These are phyloP conservation scores for Bombyx huttoni DNA, from an alignment of 2,888 invertebrate genomes.

Conservation along the genomic window DNA sequence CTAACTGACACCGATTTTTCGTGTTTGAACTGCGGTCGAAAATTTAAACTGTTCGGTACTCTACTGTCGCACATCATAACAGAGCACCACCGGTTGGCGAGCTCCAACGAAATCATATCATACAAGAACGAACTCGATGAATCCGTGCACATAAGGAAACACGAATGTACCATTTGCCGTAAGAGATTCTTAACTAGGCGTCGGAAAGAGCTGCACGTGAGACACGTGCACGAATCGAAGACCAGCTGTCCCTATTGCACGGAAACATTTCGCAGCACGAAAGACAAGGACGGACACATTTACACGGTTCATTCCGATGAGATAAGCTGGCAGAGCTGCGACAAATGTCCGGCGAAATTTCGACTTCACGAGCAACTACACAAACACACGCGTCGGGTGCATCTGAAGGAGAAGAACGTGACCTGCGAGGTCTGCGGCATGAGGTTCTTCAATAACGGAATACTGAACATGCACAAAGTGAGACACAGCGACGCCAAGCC, in stretches of 20 bases:
- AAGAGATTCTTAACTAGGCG: constrained; percentile 5
- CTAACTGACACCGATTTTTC: constrained; percentile 8
- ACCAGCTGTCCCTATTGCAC: constrained; percentile 8
- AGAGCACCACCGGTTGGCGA: background rate
- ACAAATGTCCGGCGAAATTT: constrained; percentile 5
- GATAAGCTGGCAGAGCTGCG: constrained; percentile 8
- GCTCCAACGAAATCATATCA: background rate
- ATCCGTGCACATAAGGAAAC: background rate
- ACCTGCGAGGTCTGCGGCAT: constrained; percentile 27
- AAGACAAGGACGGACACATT: constrained; percentile 9
- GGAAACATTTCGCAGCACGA: constrained; percentile 5
- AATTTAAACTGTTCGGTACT: constrained; percentile 8
- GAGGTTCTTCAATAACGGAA: constrained; percentile 16
- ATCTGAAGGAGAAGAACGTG: constrained; percentile 25
- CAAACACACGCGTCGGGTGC: constrained; percentile 19
- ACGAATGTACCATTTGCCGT: constrained; percentile 6
- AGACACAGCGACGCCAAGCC: constrained; percentile 13
- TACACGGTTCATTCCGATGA: constrained; percentile 5
- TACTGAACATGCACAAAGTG: constrained; percentile 21
- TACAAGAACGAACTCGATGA: background rate
- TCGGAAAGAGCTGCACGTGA: constrained; percentile 4
- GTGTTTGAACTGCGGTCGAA: constrained; percentile 9
- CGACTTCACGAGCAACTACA: constrained; percentile 4
- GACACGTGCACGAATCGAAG: constrained; percentile 2
- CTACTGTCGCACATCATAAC: constrained; percentile 7